These are phyloP conservation scores for Caracal caracal DNA, from an alignment of 2,113 vertebrate species.

Conservation along the genomic window DNA sequence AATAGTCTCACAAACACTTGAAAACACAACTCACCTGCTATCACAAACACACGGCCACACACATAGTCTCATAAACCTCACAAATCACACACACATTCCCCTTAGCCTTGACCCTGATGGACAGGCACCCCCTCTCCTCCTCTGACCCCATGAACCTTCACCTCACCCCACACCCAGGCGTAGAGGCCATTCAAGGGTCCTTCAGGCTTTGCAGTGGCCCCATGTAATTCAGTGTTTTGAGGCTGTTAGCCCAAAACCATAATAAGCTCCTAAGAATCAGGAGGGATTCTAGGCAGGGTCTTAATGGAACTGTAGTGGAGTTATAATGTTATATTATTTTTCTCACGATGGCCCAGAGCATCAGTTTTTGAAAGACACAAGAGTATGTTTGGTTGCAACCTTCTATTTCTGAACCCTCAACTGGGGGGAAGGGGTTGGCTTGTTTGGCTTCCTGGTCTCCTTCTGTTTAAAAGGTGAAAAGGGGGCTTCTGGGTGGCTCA, in stretches of 20 bases:
- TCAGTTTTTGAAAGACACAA: neutral
- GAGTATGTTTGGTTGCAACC: neutral
- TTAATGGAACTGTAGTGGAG: neutral
- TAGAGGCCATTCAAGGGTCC: neutral
- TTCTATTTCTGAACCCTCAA: neutral
- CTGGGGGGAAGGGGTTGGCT: accelerated
- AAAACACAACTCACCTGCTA: neutral
- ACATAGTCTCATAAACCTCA: neutral
- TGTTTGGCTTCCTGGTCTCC: neutral
- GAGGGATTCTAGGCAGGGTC: neutral
- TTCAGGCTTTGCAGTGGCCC: neutral
- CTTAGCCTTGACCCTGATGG: neutral
- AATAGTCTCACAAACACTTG: neutral
- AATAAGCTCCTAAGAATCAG: neutral
- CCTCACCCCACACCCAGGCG: neutral
- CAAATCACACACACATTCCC: neutral
- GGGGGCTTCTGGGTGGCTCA: neutral
- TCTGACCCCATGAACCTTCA: neutral
- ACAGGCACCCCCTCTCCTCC: neutral
- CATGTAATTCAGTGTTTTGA: neutral
- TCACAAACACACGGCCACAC: neutral
- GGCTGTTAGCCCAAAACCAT: neutral
- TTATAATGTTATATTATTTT: neutral
- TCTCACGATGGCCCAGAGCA: neutral
- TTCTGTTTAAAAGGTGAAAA: neutral